phyloP scores from a whole-genome alignment of 2,888 invertebrate species.

The Ophion ventricosus region DNA sequence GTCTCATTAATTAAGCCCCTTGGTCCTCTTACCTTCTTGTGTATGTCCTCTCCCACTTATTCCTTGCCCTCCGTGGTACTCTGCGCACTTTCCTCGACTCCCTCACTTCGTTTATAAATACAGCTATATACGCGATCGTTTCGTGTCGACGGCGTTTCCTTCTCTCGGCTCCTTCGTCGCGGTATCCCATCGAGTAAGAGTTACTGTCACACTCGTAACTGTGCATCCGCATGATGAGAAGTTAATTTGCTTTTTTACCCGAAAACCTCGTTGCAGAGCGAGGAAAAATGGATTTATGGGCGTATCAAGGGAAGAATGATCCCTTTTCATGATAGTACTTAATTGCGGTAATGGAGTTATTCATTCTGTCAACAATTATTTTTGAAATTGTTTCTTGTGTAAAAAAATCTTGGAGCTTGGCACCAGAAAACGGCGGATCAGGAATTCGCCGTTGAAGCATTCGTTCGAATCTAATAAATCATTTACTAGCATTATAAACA shows the following conservation, averaged over 20 bases:
- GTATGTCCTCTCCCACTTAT: conserved; percentile 55
- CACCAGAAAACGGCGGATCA: no score
- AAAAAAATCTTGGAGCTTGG: background rate
- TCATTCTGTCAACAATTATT: no score
- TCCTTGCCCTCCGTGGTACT: conserved; percentile 53
- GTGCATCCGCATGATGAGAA: background rate
- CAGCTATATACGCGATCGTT: conserved; percentile 7
- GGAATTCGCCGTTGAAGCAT: no score
- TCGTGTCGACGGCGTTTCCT: conserved; percentile 12
- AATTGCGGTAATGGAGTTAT: no score
- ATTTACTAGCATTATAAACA: no score
- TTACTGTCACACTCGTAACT: background rate
- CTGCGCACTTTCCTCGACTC: conserved; percentile 32
- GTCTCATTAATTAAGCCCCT: conserved; percentile 82
- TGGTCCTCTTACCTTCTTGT: conserved; percentile 63
- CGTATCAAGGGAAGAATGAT: no score
- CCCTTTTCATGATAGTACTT: no score
- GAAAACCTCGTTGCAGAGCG: background rate
- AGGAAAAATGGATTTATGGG: no score
- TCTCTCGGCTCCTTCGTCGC: conserved; percentile 25
- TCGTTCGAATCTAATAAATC: no score
- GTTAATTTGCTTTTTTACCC: background rate
- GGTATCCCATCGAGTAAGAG: background rate
- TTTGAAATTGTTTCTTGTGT: background rate
- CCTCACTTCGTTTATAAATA: background rate